phyloP scores from a whole-genome alignment of 2,113 vertebrate genomes.

The Dromas ardeola region DNA sequence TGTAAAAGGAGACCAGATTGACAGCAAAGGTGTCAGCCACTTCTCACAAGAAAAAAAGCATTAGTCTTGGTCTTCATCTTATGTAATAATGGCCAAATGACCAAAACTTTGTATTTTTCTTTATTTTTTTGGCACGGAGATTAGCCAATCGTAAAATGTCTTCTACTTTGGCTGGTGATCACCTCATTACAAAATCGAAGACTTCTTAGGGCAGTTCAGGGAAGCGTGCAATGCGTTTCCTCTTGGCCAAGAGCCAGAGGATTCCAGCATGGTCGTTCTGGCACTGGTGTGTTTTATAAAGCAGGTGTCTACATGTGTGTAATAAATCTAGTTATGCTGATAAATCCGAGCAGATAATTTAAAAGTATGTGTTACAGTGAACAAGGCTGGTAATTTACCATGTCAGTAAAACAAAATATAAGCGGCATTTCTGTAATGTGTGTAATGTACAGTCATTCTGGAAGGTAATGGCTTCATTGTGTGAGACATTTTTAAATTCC shows the following conservation, averaged over 20 bases:
- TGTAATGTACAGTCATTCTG: background rate
- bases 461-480: background rate
- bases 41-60: background rate
- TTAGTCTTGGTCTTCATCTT: background rate
- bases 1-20: background rate
- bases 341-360: conserved; percentile 1
- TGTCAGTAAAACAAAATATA: background rate
- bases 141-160: background rate
- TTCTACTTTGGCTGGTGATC: background rate
- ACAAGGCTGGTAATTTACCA: background rate
- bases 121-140: background rate
- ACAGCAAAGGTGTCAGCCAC: background rate
- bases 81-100: background rate
- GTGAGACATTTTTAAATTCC: background rate
- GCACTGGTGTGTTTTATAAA: background rate
- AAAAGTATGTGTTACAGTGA: background rate
- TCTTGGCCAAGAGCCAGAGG: conserved; percentile 15
- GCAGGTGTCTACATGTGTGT: background rate
- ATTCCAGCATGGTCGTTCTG: conserved; percentile 4
- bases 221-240: background rate
- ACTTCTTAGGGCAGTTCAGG: background rate
- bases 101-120: background rate
- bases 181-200: background rate
- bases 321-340: conserved; percentile 1
- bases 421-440: background rate